These are phyloP conservation scores for Diplodus sargus DNA, from an alignment of 2,797 vertebrate genomes.

Conservation along the genomic window DNA sequence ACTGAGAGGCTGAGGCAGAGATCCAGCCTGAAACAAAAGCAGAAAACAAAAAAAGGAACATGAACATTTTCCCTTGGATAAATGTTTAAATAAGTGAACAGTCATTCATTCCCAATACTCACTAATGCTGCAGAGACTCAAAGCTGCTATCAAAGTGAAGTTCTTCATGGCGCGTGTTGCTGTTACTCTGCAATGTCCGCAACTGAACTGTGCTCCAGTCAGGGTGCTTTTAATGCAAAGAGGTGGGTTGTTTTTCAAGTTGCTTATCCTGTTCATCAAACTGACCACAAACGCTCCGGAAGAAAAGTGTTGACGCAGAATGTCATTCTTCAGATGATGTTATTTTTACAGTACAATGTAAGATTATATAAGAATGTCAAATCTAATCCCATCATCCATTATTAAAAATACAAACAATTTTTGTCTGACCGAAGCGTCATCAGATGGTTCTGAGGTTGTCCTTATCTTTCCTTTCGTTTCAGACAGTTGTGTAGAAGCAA, in stretches of 20 bases:
- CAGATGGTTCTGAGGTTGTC: too few species aligned
- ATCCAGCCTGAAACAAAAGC: conserved; percentile 37
- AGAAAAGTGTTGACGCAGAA: not conserved
- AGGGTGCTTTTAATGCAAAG: not conserved
- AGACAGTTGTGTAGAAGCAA: too few species aligned
- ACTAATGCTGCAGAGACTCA: not conserved
- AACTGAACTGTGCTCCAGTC: not conserved
- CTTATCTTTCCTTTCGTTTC: too few species aligned
- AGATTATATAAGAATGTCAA: too few species aligned
- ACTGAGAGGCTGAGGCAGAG: conserved; percentile 3
- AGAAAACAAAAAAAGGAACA: not conserved
- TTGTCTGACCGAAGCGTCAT: too few species aligned
- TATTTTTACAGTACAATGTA: too few species aligned
- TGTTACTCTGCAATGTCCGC: not conserved
- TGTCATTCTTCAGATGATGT: too few species aligned
- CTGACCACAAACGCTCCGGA: too few species aligned
- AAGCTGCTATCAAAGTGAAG: not conserved
- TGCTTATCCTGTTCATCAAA: not conserved
- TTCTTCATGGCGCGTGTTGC: not conserved
- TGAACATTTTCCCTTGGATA: too few species aligned
- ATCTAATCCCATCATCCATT: too few species aligned
- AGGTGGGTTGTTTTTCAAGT: not conserved
- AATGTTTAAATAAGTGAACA: too few species aligned
- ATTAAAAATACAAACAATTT: too few species aligned
- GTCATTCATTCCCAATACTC: not conserved